Evolutionary conservation across 2,797 vertebrate genomes (phyloP).

Genomic region (Nyctalus aviator): DNA sequence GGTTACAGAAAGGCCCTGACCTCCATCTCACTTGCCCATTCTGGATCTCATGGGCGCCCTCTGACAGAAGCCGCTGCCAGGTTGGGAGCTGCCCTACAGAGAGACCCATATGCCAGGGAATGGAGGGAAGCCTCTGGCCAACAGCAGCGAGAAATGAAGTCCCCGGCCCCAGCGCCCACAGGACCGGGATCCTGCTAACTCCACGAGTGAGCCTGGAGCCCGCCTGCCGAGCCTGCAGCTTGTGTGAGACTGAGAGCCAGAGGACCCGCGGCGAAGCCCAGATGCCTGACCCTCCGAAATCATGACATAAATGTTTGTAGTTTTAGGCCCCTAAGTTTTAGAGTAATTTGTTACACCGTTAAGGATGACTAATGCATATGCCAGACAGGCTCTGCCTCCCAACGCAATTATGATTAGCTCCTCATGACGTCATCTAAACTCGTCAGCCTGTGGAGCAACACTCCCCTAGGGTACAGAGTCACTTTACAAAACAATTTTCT

Average conservation of each 20-base stretch:
- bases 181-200: background rate
- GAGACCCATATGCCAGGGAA: background rate
- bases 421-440: background rate
- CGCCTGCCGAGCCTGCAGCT: background rate
- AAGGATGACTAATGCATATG: background rate
- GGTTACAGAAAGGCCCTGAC: background rate
- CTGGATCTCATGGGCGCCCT: background rate
- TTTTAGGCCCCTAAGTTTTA: background rate
- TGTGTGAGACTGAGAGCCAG: background rate
- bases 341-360: background rate
- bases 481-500: background rate
- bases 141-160: background rate
- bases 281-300: background rate
- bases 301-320: background rate
- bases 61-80: background rate
- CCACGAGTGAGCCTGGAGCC: background rate
- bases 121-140: background rate
- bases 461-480: background rate
- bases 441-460: background rate
- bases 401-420: background rate
- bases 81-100: background rate
- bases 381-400: background rate
- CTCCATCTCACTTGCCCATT: background rate
- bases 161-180: background rate
- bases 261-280: background rate